Evolutionary conservation across 2,888 invertebrate genomes (phyloP), one percentile per base, ranked within the genome.

Genomic region (Campoletis raptor): DNA sequence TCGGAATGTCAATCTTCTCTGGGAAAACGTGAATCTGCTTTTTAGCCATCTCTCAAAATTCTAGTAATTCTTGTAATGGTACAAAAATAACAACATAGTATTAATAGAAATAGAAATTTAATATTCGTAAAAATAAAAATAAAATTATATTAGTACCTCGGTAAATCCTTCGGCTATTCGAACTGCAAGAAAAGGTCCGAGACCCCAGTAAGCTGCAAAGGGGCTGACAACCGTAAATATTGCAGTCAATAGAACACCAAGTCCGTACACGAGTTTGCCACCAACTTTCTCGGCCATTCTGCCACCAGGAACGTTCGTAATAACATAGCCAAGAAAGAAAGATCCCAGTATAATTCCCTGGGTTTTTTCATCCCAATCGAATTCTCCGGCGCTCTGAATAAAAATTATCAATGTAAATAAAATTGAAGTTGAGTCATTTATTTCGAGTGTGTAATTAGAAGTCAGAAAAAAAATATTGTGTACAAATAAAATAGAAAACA

Each of bases 241-340:
- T 8, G 98, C 97, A 6, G 98, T 98, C 67, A 98, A 94, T 70
- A 98, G 95, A 0, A 98, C 96, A 7, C 98, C 98, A 48, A 97
- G 93, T 21, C 98, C 98, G 92, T 97, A 98, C 4, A 98, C 96
- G 86, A 97, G 95, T 94, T 98, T 98, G n/a, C 98, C 98, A 52
- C 99, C 99, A 92, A 96, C 96, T 89, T 96, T 95, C 94, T 98
- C 98, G 0, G 99, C 98, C 95, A 98, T 95, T 90, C 97, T 95
- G 1, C 97, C 97, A 57, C 97, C 97, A 54, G 97, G 97, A 67
- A 97, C 96, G 95, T 98, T 97, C 66, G 97, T 97, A 88, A 97
- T 93, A 24, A 97, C 97, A 94, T 97, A 98, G 88, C 97, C 97
- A 93, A 97, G 96, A 93, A 98, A 98, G 94, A 98, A 98, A 42